These are phyloP conservation scores for Telmatochromis sp. DNA, from an alignment of 2,113 vertebrate species.

Conservation along the genomic window DNA sequence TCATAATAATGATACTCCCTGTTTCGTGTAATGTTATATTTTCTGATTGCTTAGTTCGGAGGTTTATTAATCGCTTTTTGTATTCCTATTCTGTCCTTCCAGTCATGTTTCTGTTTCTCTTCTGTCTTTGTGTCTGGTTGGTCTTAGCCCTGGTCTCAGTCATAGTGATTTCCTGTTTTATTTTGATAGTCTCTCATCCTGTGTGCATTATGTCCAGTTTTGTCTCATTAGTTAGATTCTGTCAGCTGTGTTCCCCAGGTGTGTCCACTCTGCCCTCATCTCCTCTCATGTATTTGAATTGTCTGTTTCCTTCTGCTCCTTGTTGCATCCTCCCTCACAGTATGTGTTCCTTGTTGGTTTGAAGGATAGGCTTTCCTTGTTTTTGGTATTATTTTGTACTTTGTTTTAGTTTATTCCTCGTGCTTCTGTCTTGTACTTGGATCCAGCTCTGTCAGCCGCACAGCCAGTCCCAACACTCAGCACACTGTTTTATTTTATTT, in stretches of 20 bases:
- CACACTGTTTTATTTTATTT: not conserved
- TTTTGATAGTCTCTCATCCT: not conserved
- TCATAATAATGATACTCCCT: not conserved
- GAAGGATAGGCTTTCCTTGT: not conserved
- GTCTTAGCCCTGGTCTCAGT: not conserved
- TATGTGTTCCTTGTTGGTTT: not conserved
- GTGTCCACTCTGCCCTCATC: not conserved
- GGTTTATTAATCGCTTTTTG: not conserved
- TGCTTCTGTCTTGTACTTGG: not conserved
- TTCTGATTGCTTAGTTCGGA: accelerated
- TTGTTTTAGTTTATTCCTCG: not conserved
- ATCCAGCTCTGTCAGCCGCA: accelerated
- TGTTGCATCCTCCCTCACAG: not conserved
- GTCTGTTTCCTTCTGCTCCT: not conserved
- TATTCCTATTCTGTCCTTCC: accelerated
- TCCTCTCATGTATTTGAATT: not conserved
- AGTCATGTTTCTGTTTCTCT: not conserved
- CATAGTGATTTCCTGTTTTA: not conserved
- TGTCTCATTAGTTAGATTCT: not conserved
- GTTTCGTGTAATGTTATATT: not conserved
- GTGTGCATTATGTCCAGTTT: not conserved
- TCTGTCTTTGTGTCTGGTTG: accelerated
- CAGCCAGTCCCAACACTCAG: not conserved
- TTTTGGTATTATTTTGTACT: not conserved
- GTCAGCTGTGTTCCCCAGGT: not conserved